Evolutionary conservation across 2,888 invertebrate genomes (phyloP).

Genomic region (Eulithis testata): DNA sequence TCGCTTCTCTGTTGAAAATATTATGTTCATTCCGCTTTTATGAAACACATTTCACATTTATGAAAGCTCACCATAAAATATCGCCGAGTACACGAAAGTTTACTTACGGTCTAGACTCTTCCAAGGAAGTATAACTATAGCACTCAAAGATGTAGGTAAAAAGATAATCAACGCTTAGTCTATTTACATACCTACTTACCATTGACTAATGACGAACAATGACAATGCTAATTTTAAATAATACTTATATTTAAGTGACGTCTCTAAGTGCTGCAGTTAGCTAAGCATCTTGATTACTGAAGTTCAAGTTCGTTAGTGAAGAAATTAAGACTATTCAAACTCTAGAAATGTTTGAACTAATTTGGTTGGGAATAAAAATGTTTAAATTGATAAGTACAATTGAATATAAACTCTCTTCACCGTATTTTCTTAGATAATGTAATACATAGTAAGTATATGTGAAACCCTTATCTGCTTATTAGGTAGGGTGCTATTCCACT

Average conservation of each 20-base stretch:
- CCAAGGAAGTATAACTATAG: slow-evolving; percentile 8
- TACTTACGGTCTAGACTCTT: slow-evolving; percentile 14
- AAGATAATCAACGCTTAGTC: too few relatives aligned
- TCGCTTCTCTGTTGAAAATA: slow-evolving; percentile 21
- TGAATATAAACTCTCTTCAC: too few relatives aligned
- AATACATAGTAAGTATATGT: too few relatives aligned
- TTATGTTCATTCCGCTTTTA: slow-evolving; percentile 23
- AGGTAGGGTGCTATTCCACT: too few relatives aligned
- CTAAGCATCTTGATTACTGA: slow-evolving; percentile 28
- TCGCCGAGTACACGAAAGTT: slow-evolving; percentile 11
- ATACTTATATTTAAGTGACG: too few relatives aligned
- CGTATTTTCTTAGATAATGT: too few relatives aligned
- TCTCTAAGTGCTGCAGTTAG: background rate
- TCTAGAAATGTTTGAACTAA: background rate
- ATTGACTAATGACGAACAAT: too few relatives aligned
- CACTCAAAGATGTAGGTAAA: too few relatives aligned
- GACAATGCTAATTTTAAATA: too few relatives aligned
- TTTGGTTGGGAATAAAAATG: background rate
- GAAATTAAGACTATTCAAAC: slow-evolving; percentile 20
- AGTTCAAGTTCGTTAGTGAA: slow-evolving; percentile 30
- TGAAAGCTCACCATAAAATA: slow-evolving; percentile 12
- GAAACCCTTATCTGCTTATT: too few relatives aligned
- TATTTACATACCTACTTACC: too few relatives aligned
- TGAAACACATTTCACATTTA: slow-evolving; percentile 26
- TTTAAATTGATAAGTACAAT: too few relatives aligned